Evolutionary conservation across 2,888 invertebrate species (phyloP), one percentile per base, ranked within the genome.

Genomic region (Hermaeophaga mercurialis): DNA sequence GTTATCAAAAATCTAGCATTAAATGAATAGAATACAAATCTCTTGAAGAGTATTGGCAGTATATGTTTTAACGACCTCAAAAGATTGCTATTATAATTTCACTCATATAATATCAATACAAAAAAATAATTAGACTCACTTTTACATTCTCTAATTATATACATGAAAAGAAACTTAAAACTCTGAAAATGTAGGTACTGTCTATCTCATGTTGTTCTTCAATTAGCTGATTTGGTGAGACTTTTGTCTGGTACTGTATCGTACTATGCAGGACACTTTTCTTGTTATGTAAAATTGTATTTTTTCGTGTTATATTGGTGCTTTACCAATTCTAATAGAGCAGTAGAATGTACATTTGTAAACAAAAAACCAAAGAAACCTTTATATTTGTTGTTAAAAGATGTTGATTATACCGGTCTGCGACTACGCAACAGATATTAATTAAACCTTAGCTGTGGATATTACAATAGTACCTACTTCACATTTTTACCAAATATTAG

Each of bases 231-330:
- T 43, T 41, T 49, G 38, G 28, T 14, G 17, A 28, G 41, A 41
- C 41, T 49, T 34, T 36, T 50, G 31, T 52, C 52, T 52, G 34
- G 24, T 7, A 33, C 52, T 57, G 53, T 58, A 57, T 61, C 54
- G 58, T 58, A 58, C 54, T 62, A 69, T 69, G 70, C 74, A 73
- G 73, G 70, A 73, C 71, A 73, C 69, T 70, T 47, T 57, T 58
- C 56, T 62, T 61, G 65, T 64, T 62, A 60, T 61, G 56, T 64
- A 66, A 60, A 59, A 58, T 62, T 59, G 59, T 62, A 58, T 66
- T 67, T 69, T 66, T 71, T 71, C 43, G 71, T 73, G 71, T 71
- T 70, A 71, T 74, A 75, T 73, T 75, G 76, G 76, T 77, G 76
- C 76, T 76, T 75, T 74, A 67, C 70, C 73, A 70, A 67, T 70